These are phyloP conservation scores for Lepilemur septentrionalis DNA, from an alignment of 2,797 vertebrate genomes.

Conservation along the genomic window DNA sequence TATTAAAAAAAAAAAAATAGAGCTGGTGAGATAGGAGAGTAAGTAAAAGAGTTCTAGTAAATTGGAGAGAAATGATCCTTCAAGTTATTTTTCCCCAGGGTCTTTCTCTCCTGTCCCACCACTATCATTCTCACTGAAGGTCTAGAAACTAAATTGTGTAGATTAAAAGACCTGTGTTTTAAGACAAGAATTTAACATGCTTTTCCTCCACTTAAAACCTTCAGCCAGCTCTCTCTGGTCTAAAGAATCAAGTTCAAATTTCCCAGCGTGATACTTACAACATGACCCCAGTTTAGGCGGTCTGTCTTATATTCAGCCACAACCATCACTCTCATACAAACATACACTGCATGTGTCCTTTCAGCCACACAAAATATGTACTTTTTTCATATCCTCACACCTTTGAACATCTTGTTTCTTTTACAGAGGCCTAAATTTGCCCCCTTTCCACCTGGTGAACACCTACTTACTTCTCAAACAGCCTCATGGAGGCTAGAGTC, in stretches of 20 bases:
- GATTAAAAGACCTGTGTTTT: background rate
- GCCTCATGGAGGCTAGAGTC: background rate
- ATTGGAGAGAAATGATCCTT: background rate
- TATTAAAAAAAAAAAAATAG: background rate
- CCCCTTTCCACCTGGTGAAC: background rate
- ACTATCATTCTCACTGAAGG: background rate
- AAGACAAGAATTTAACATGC: background rate
- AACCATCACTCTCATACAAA: background rate
- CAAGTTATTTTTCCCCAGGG: background rate
- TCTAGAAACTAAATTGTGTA: background rate
- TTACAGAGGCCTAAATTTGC: background rate
- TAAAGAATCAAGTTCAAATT: slow-evolving; percentile 9
- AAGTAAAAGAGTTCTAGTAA: background rate
- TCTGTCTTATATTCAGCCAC: background rate
- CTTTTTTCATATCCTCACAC: background rate
- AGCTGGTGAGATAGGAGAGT: background rate
- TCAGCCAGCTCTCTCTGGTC: background rate
- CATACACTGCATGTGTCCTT: background rate
- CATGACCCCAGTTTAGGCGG: background rate
- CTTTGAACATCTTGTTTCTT: background rate
- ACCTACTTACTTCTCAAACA: background rate
- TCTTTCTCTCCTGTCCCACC: background rate
- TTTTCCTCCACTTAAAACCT: slow-evolving; percentile 27
- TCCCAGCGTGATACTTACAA: background rate
- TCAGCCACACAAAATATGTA: background rate